Percentiles rank a stretch among this genome's conserved stretches.
Conservation (phyloP, 2,113 vertebrate genomes). For the Barnardius zonarius region DNA sequence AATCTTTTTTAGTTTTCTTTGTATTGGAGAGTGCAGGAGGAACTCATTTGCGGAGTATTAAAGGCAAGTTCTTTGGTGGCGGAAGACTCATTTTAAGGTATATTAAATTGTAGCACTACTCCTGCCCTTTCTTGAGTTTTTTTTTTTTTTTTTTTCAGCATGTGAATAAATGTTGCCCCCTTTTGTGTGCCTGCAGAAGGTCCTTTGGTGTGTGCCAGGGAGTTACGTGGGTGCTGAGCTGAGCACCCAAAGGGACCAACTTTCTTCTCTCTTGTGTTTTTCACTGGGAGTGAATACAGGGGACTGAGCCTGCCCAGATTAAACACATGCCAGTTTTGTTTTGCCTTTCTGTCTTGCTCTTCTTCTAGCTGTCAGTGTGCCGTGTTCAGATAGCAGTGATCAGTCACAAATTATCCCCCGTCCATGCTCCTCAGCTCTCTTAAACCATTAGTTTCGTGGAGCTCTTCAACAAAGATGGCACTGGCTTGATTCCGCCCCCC, state of each 20-base stretch:
- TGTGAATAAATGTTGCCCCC: not conserved
- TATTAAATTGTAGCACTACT: not conserved
- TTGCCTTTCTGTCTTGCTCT: slow-evolving; percentile 14
- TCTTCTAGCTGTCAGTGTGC: not conserved
- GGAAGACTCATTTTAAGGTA: not conserved
- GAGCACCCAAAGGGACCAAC: not conserved
- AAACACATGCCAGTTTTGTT: slow-evolving; percentile 28
- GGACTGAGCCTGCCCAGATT: not conserved
- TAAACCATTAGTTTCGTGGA: slow-evolving; percentile 5
- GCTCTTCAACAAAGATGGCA: slow-evolving; percentile 6
- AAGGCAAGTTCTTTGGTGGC: not conserved
- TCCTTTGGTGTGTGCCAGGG: not conserved
- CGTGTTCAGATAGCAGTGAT: slow-evolving; percentile 25
- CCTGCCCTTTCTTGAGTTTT: not conserved
- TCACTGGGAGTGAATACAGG: not conserved
- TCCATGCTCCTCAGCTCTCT: not conserved
- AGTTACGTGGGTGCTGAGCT: not conserved
- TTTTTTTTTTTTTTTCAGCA: not conserved
- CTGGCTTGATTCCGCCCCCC: not conserved
- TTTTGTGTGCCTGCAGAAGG: not conserved
- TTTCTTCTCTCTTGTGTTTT: not conserved
- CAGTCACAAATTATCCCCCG: slow-evolving; percentile 5
- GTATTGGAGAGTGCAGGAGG: not conserved
- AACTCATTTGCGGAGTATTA: not conserved
- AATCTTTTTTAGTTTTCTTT: not conserved